Percentiles rank a stretch among this genome's conserved stretches.
Conservation (phyloP, 2,888 invertebrate genomes). For the Campaea margaritaria region DNA sequence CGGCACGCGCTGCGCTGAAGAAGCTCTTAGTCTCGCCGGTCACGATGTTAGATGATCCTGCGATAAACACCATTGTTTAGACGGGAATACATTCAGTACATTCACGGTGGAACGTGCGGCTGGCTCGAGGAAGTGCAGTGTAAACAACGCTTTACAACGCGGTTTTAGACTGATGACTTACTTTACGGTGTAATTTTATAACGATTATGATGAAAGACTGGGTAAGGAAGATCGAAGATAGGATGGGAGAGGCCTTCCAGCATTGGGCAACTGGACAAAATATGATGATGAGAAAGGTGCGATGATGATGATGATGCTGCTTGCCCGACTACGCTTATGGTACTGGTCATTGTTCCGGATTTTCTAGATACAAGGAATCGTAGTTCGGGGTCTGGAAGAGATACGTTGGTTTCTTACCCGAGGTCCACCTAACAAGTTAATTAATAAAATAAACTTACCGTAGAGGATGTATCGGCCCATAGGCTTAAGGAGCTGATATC, state of each 20-base stretch:
- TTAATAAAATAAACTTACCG: conserved; percentile 78
- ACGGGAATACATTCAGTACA: conserved; percentile 21
- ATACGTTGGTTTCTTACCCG: no score
- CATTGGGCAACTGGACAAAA: no score
- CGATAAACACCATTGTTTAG: conserved; percentile 70
- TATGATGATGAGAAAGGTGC: no score
- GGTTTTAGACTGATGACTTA: conserved; percentile 21
- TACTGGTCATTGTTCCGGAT: no score
- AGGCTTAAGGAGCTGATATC: conserved; percentile 92
- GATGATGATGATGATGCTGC: no score
- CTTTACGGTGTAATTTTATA: conserved; percentile 3
- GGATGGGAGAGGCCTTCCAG: no score
- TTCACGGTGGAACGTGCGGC: conserved; percentile 18
- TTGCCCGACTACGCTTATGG: no score
- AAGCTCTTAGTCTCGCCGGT: conserved; percentile 96
- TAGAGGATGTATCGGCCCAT: conserved; percentile 96
- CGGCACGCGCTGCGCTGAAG: conserved; percentile 95
- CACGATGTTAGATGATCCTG: conserved; percentile 94
- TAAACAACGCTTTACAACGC: conserved; percentile 35
- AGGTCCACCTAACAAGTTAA: background rate
- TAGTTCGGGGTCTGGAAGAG: background rate
- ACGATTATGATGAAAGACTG: conserved; percentile 4
- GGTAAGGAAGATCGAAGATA: no score
- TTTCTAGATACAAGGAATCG: no score
- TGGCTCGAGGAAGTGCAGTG: conserved; percentile 33